Evolutionary conservation across 2,797 vertebrate species (phyloP), one percentile per base, ranked within the genome.

Genomic region (Siniperca scherzeri): DNA sequence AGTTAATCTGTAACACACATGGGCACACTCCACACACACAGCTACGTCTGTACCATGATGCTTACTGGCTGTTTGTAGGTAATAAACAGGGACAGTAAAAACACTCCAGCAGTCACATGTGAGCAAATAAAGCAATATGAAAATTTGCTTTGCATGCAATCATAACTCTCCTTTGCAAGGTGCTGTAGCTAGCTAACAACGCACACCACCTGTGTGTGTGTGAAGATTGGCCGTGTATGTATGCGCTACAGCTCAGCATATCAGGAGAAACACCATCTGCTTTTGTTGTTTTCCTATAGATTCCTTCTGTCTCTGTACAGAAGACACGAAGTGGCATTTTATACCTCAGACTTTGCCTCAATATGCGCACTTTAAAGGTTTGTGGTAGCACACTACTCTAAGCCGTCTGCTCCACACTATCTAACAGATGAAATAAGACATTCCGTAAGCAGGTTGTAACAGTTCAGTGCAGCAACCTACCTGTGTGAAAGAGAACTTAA

Each of bases 401-500:
- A 55, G 14, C 48, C 50, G 14, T 55, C 79, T 65, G 61, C 68
- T 61, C 56, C 36, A 44, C 30, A 46, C 42, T 14, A 50, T 71
- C 38, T 46, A 30, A 61, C 17, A 73, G 27, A 65, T 60, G 21
- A 83, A 79, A 80, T 42, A 17, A 67, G 48, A 73, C 67, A 48
- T 53, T 69, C 44, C 42, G 77, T 66, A 57, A 86, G 70, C 17
- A 66, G 48, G n/a, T 71, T 59, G 25, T 70, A 66, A 48, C 65
- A 44, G 60, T 60, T 77, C 65, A 71, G 75, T 72, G 75, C 25
- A 12, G 19, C 1, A 46, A 77, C 52, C 46, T 48, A 67, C 52
- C 73, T 71, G 57, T 67, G 69, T 2, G 4, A 74, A 82, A 84
- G 10, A 77, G 19, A 81, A 70, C 30, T 73, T 78, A 80, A 77